Percentiles rank a stretch among this genome's conserved stretches.
Conservation (phyloP, 1,140 invertebrate species). For the Pinna nobilis region DNA sequence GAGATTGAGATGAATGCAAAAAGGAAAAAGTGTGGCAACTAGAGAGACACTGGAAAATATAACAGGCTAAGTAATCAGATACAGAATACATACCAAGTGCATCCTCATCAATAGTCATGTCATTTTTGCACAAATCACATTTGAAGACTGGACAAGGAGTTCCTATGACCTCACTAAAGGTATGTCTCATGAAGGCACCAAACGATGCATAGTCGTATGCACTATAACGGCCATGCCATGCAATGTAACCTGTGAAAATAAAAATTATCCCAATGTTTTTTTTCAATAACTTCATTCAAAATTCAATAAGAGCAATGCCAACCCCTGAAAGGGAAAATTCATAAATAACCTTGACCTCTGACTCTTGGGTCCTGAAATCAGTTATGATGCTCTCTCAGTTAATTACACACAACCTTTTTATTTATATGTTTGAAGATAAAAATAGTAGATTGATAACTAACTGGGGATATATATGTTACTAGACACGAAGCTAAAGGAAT, state of each 20-base stretch:
- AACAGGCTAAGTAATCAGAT: neutral
- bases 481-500: no score
- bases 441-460: no score
- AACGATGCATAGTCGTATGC: conserved; percentile 69
- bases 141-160: conserved; percentile 61
- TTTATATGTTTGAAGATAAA: no score
- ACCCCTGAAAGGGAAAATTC: no score
- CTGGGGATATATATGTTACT: no score
- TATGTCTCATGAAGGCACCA: conserved; percentile 68
- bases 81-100: conserved; percentile 47
- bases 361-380: no score
- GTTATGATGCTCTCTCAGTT: no score
- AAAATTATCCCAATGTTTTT: no score
- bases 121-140: conserved; percentile 64
- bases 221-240: conserved; percentile 73
- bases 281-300: no score
- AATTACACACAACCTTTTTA: no score
- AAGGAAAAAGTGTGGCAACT: neutral
- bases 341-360: no score
- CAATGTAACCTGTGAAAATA: conserved; percentile 69
- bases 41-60: neutral
- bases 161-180: conserved; percentile 62
- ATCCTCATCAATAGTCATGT: conserved; percentile 63
- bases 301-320: no score
- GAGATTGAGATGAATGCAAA: neutral